Base-by-base conservation (phyloP, 1,140 invertebrate genomes). In the Drosophila prosaltans region DNA sequence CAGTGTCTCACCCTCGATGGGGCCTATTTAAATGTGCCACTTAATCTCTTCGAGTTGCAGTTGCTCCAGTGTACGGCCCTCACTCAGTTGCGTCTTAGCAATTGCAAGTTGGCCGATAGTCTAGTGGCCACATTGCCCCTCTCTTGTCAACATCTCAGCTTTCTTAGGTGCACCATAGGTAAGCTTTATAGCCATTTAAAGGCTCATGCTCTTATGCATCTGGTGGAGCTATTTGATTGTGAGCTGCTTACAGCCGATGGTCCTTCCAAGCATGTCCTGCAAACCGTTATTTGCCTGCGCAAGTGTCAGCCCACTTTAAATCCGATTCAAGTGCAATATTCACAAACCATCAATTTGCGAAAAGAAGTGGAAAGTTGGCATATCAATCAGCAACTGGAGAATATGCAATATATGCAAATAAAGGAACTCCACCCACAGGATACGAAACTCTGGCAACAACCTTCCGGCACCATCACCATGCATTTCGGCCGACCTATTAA, bases 21-120 rank as follows among this genome's bases (percentile, higher is more conserved):
- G n/a, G 43, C 70, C 39, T 78, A 79, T 62, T 26, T 78, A 8
- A 10, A 39, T 2, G 2, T 7, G 0, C 65, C 78, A 0, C 21
- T 85, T 5, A 24, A 75, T 28, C 55, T 85, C 2, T 41, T 59
- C 2, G 2, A 58, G 28, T 30, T 85, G 3, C 16, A 72, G 9
- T 65, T 85, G 36, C 9, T 30, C n/a, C 26, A 67, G 2, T 86
- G 81, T 48, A 72, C 70, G 7, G 82, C 74, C 1, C 55, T 85
- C 0, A 45, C 10, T 7, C 65, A 81, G 5, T 9, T 86, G 9
- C 51, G 70, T 10, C 4, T 85, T 2, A 84, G 63, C 71, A 78
- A 81, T 11, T 81, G 78, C 55, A 70, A 58, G 7, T 30, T 84
- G 10, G 39, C 10, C 3, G 3, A 5, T 6, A 36, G 21, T 8